A percentile compares a stretch with the other conserved stretches of the same genome.
These are phyloP conservation scores for Volucella inanis DNA, from an alignment of 2,888 invertebrate genomes.

Conservation along the genomic window DNA sequence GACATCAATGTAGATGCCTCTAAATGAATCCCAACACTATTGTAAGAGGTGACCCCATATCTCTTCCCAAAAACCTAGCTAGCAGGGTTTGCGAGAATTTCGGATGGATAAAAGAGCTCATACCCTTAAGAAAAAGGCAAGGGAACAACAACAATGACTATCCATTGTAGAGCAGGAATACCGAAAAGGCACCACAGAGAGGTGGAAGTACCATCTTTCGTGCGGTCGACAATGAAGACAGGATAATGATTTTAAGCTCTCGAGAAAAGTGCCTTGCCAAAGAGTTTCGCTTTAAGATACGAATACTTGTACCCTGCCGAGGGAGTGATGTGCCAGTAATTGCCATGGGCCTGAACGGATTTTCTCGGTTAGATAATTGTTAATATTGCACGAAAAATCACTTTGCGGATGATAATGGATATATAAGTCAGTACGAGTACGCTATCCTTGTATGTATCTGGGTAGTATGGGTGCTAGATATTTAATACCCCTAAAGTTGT, in stretches of 20 bases:
- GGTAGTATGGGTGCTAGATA: not conserved
- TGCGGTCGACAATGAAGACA: constrained; percentile 44
- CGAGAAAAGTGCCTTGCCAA: constrained; percentile 28
- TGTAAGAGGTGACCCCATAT: constrained; percentile 11
- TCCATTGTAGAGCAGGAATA: not conserved
- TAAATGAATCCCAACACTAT: constrained; percentile 44
- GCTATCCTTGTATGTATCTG: not conserved
- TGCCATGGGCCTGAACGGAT: constrained; percentile 29
- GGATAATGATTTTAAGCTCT: constrained; percentile 46
- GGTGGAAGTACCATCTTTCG: not conserved
- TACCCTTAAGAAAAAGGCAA: constrained; percentile 16
- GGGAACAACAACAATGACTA: not conserved
- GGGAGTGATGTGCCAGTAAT: constrained; percentile 40
- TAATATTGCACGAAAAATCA: constrained; percentile 53
- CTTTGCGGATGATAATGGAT: constrained; percentile 32
- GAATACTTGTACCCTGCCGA: constrained; percentile 1
- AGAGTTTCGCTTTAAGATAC: constrained; percentile 8
- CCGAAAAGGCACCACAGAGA: not conserved
- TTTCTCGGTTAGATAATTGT: constrained; percentile 48
- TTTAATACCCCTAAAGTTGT: not conserved
- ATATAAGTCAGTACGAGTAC: not conserved
- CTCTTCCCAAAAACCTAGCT: constrained; percentile 7
- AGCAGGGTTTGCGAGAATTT: not conserved
- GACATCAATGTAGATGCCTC: constrained; percentile 44
- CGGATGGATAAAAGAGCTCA: not conserved